Evolutionary conservation across 1,140 invertebrate genomes (phyloP).

Genomic region (Caenorhabditis brenneri): DNA sequence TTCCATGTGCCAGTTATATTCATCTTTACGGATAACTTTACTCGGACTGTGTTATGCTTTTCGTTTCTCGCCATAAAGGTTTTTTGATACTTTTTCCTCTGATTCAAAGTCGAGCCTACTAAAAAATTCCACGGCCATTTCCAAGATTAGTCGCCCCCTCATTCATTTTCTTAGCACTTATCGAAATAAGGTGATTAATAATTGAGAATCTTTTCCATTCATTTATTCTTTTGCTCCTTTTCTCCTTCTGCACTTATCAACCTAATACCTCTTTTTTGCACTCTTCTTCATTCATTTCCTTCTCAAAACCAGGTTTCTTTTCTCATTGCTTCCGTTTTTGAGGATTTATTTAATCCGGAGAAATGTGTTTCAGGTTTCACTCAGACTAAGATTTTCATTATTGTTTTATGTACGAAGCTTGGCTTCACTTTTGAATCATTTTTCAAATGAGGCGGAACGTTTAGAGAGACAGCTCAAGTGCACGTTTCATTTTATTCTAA

Average conservation of each 20-base stretch:
- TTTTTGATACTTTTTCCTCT: background rate
- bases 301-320: background rate
- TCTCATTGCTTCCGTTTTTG: too few species aligned
- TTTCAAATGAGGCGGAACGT: too few species aligned
- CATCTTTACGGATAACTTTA: too few species aligned
- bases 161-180: constrained; percentile 5
- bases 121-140: constrained; percentile 10
- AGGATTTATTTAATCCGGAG: too few species aligned
- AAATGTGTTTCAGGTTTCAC: too few species aligned
- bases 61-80: background rate
- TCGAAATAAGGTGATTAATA: constrained; percentile 44
- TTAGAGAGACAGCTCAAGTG: too few species aligned
- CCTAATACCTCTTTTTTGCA: background rate
- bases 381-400: too few species aligned
- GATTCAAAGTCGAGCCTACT: background rate
- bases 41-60: too few species aligned
- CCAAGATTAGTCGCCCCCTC: constrained; percentile 22
- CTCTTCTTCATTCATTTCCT: background rate
- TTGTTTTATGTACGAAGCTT: too few species aligned
- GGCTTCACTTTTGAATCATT: too few species aligned
- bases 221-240: background rate
- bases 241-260: background rate
- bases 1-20: too few species aligned
- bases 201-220: constrained; percentile 9
- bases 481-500: too few species aligned